phyloP scores from a whole-genome alignment of 1,140 invertebrate species.

The Aphelenchoides avenae region DNA sequence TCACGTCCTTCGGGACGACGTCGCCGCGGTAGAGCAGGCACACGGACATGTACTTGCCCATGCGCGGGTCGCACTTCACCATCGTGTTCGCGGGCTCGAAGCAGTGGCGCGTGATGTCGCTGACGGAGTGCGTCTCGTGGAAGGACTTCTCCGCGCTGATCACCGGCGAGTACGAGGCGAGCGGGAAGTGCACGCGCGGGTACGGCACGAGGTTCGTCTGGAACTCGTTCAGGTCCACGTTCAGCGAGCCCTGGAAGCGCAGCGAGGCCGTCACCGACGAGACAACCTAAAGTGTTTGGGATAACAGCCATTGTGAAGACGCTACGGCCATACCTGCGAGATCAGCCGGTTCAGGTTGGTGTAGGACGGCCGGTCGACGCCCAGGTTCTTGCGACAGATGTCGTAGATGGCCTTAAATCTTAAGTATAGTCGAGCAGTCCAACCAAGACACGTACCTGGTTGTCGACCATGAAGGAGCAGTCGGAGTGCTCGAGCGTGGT shows the following conservation, averaged over 20 bases:
- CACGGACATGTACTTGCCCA: slow-evolving; percentile 60
- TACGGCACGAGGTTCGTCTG: slow-evolving; percentile 69
- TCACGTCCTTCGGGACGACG: slow-evolving; percentile 65
- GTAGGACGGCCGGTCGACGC: slow-evolving; percentile 70
- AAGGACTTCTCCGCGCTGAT: slow-evolving; percentile 80
- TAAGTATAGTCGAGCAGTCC: slow-evolving; percentile 65
- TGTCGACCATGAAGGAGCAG: slow-evolving; percentile 76
- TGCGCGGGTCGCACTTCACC: slow-evolving; percentile 69
- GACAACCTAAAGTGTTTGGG: slow-evolving; percentile 63
- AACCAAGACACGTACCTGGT: slow-evolving; percentile 68
- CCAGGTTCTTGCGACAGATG: slow-evolving; percentile 67
- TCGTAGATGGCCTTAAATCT: slow-evolving; percentile 48
- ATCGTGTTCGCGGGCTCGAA: slow-evolving; percentile 84
- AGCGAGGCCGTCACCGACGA: slow-evolving; percentile 67
- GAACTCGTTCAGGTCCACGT: slow-evolving; percentile 70
- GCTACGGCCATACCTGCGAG: slow-evolving; percentile 54
- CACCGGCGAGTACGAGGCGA: slow-evolving; percentile 80
- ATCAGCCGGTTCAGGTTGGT: slow-evolving; percentile 68
- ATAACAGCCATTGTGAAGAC: slow-evolving; percentile 74
- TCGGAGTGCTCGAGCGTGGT: slow-evolving; percentile 73
- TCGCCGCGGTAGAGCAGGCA: slow-evolving; percentile 57
- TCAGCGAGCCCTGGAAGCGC: slow-evolving; percentile 71
- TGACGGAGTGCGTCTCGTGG: slow-evolving; percentile 70
- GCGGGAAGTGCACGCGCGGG: slow-evolving; percentile 68
- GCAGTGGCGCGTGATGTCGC: slow-evolving; percentile 79